phyloP scores from a whole-genome alignment of 2,113 vertebrate genomes.

The Leptodactylus fuscus region DNA sequence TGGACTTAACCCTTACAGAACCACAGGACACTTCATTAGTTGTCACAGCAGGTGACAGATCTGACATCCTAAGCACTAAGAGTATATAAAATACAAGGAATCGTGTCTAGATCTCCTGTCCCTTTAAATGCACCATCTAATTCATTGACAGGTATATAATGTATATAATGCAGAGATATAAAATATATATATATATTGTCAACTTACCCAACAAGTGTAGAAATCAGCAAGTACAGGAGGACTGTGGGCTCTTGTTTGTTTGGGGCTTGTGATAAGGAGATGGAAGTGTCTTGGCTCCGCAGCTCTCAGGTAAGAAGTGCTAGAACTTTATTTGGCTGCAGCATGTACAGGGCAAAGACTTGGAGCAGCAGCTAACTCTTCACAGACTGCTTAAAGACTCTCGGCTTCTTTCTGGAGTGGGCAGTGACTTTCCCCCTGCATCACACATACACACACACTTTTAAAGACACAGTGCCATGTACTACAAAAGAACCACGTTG shows the following conservation, averaged over 20 bases:
- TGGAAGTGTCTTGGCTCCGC: constrained; percentile 13
- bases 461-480: constrained; percentile 60
- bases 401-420: constrained; percentile 51
- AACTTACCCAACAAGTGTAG: constrained; percentile 96
- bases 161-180: not conserved
- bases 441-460: constrained; percentile 55
- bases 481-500: constrained; percentile 93
- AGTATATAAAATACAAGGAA: not conserved
- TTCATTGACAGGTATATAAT: not conserved
- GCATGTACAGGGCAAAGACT: constrained; percentile 50
- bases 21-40: not conserved
- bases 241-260: constrained; percentile 1
- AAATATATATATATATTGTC: not conserved
- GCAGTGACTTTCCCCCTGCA: constrained; percentile 57
- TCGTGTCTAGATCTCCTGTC: not conserved
- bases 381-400: constrained; percentile 47
- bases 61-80: not conserved
- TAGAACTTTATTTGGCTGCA: constrained; percentile 57
- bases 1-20: not conserved
- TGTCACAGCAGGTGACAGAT: constrained; percentile 2
- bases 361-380: constrained; percentile 55
- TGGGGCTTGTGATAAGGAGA: not conserved
- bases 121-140: not conserved
- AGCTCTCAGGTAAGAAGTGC: constrained; percentile 36
- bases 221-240: constrained; percentile 85